Evolutionary conservation across 2,888 invertebrate species (phyloP).

Genomic region (Galeruca laticollis): DNA sequence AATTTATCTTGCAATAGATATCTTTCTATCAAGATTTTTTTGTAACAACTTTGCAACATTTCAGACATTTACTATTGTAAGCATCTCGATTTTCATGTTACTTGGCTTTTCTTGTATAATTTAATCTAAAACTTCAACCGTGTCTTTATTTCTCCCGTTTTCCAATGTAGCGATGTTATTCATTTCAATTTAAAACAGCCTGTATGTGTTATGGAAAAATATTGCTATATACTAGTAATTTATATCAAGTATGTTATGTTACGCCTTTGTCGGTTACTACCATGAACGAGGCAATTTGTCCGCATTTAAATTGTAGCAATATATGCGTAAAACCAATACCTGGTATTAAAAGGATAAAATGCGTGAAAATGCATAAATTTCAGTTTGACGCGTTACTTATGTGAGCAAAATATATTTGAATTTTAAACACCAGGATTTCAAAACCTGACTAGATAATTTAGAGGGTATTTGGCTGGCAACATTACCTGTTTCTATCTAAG

Average conservation of each 20-base stretch:
- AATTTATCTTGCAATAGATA: too few species aligned
- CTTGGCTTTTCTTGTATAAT: too few species aligned
- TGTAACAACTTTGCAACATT: too few species aligned
- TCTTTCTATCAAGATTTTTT: too few species aligned
- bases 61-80: too few species aligned
- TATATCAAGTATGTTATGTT: not conserved
- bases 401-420: constrained; percentile 44
- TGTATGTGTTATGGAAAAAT: not conserved
- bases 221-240: not conserved
- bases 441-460: constrained; percentile 34
- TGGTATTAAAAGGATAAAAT: constrained; percentile 44
- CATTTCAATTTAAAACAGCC: too few species aligned
- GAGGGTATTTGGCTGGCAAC: constrained; percentile 16
- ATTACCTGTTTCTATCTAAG: constrained; percentile 21
- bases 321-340: constrained; percentile 42
- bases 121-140: too few species aligned
- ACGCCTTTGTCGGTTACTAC: constrained; percentile 6
- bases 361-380: constrained; percentile 47
- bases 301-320: constrained; percentile 41
- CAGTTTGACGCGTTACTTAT: constrained; percentile 45
- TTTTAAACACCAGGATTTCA: constrained; percentile 44
- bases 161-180: too few species aligned
- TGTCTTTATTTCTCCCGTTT: too few species aligned
- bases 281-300: constrained; percentile 24
- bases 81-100: too few species aligned